Conservation (phyloP, 1,140 invertebrate genomes). For the Cydia amplana region DNA sequence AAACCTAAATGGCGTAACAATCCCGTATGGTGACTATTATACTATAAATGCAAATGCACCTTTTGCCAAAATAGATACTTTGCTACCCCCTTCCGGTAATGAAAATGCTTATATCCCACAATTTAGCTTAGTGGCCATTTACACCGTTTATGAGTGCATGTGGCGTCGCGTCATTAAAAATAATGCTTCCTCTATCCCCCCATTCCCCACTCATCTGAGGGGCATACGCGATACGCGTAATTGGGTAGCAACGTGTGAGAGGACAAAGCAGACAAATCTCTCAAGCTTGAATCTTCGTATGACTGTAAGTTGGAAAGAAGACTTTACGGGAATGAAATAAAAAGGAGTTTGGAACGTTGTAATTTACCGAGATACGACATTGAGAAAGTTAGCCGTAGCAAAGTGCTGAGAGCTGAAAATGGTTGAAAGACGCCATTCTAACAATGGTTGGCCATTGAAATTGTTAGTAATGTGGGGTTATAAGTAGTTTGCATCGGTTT, state of each 20-base stretch:
- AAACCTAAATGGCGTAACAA: too few relatives aligned
- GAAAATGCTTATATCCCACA: neutral
- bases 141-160: conserved; percentile 15
- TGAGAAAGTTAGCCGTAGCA: neutral
- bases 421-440: conserved; percentile 11
- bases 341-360: neutral
- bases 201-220: neutral
- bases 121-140: neutral
- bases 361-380: neutral
- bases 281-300: neutral
- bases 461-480: neutral
- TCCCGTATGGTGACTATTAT: too few relatives aligned
- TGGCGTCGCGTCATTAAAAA: conserved; percentile 16
- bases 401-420: conserved; percentile 13
- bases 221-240: conserved; percentile 16
- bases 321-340: neutral
- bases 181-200: conserved; percentile 12
- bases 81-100: neutral
- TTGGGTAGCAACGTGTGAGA: conserved; percentile 13
- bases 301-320: neutral
- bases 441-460: conserved; percentile 6
- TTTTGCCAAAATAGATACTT: neutral
- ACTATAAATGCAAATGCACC: neutral
- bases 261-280: conserved; percentile 8
- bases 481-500: neutral